phyloP scores from a whole-genome alignment of 2,797 vertebrate species.

The Gallinago solitaria region DNA sequence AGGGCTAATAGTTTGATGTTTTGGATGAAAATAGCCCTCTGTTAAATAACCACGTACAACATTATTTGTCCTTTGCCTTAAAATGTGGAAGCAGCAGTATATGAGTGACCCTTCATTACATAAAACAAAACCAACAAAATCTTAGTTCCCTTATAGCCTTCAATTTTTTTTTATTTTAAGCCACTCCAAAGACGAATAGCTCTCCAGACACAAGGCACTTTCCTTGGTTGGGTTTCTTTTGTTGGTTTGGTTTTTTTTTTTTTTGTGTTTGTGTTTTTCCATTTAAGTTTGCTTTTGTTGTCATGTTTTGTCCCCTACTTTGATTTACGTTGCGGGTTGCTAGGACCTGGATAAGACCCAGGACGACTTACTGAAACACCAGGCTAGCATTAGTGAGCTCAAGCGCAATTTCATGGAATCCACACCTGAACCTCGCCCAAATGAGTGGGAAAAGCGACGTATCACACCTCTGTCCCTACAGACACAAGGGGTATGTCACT shows the following conservation, averaged over 20 bases:
- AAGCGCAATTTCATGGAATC: conserved; percentile 99
- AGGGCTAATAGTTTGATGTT: neutral
- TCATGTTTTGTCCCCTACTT: conserved; percentile 67
- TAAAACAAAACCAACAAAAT: neutral
- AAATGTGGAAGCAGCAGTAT: neutral
- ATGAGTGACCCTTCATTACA: neutral
- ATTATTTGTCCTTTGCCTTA: neutral
- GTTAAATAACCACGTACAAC: neutral
- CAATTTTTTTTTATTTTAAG: neutral
- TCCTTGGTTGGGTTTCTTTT: conserved; percentile 72
- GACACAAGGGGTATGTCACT: conserved; percentile 93
- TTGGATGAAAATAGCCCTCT: neutral
- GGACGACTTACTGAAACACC: conserved; percentile 98
- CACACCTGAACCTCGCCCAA: conserved; percentile 92
- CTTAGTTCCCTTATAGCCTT: neutral
- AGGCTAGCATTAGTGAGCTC: conserved; percentile 99
- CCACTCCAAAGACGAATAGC: neutral
- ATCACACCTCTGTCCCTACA: conserved; percentile 89
- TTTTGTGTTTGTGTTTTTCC: neutral
- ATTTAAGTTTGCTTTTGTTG: conserved; percentile 74
- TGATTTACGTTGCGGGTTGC: conserved; percentile 75
- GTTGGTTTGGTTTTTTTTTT: neutral
- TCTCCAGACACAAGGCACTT: conserved; percentile 80
- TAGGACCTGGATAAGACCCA: conserved; percentile 99
- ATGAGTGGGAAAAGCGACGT: conserved; percentile 98